Evolutionary conservation across 2,113 vertebrate genomes (phyloP), one percentile per base, ranked within the genome.

Genomic region (Corapipo altera): DNA sequence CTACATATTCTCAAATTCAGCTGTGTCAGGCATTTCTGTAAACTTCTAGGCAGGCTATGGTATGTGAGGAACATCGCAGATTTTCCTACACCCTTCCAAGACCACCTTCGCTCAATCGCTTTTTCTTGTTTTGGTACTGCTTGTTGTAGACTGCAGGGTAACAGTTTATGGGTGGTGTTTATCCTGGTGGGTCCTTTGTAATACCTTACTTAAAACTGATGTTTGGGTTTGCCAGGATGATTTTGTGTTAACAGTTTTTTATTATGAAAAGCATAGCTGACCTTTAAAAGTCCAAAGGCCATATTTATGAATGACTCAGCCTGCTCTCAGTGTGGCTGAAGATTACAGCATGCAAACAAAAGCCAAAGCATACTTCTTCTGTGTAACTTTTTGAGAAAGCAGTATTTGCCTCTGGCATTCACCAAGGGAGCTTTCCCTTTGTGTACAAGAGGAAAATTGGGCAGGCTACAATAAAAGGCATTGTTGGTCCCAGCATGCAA

Each of bases 331-430:
- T 64, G 77, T 24, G 26, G 73, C 83, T 80, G 79, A 87, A 94
- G 91, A 89, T 94, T 97, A 85, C 96, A 93, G 95, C 65, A 41
- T 0, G 2, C 83, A 78, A 92, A 95, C 61, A 93, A 87, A 89
- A 96, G 82, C 81, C 51, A 18, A 74, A 95, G 93, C 82, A 83
- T 88, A 54, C 91, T 82, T 44, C 95, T 96, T 72, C 94, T 93
- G 69, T 96, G 81, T 94, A 91, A 91, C 80, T 93, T 96, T 96
- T 94, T 97, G 96, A 96, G 93, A 96, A 96, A 94, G 86, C 88
- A 78, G 83, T 62, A 82, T 95, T 94, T 91, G 94, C 93, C 91
- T 48, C 84, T 92, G 88, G 96, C 91, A 94, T 89, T 89, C 92
- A 74, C 61, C 27, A 8, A 94, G 80, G 92, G 92, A 95, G 93